Evolutionary conservation across 2,113 vertebrate genomes (phyloP), one percentile per base, ranked within the genome.

Genomic region (Chloropsis cyanopogon): DNA sequence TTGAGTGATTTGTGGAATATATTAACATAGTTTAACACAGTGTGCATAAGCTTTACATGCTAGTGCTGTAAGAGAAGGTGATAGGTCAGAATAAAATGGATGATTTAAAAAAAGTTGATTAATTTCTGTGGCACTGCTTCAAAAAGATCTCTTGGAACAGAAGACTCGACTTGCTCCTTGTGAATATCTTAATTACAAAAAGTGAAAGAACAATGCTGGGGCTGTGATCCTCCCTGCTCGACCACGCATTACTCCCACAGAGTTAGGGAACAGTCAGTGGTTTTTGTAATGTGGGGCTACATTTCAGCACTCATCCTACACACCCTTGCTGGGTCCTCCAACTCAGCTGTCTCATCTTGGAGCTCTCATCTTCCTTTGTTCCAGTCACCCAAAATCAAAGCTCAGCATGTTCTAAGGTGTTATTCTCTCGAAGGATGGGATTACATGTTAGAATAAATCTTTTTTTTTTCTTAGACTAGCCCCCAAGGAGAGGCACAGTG

Each of bases 1-100:
- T 53, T 59, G 83, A 93, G 54, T n/a, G 50, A 93, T 70, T 93
- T 90, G 77, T 84, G 81, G 92, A 96, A 96, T 95, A 95, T 2
- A 95, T 96, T 95, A 95, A 80, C 94, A 90, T 83, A 85, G 81
- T 64, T 96, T 82, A 94, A 83, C 14, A 3, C 70, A 13, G 37
- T 1, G 13, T 77, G 86, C 66, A 3, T 42, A 71, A 89, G 54
- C 90, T 94, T 97, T 89, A 89, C 89, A 88, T 90, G 91, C 92
- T 7, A 64, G 61, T 79, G 90, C 53, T 61, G 88, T 75, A 79
- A 81, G 66, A 53, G 63, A 44, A 92, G 78, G 96, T 70, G 82
- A 89, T 29, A 85, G 97, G 80, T 97, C 92, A 93, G 73, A 85
- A 75, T 75, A 44, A 86, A 96, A 70, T 73, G 76, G 73, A 46